Evolutionary conservation across 2,888 invertebrate genomes (phyloP).

Genomic region (Pandemis heparana): DNA sequence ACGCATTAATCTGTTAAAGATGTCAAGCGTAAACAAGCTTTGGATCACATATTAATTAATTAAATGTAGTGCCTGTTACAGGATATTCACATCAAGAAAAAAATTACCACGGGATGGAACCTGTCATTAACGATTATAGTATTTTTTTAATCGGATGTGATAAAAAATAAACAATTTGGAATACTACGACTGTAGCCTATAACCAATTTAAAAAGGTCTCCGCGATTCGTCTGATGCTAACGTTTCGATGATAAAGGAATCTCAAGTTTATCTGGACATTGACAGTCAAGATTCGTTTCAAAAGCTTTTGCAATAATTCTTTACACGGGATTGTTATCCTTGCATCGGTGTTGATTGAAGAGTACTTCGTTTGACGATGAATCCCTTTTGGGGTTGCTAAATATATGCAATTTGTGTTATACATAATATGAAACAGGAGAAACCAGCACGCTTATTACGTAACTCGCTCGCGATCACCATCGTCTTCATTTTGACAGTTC

Average conservation of each 20-base stretch:
- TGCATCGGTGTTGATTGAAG: constrained; percentile 24
- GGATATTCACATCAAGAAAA: not conserved
- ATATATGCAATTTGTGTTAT: not conserved
- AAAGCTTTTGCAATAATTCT: constrained; percentile 10
- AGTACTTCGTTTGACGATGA: constrained; percentile 24
- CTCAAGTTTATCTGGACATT: not conserved
- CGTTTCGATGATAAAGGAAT: not conserved
- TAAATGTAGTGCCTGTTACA: constrained; percentile 7
- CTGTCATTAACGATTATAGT: constrained; percentile 58
- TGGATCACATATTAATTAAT: constrained; percentile 22
- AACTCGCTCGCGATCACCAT: too few species aligned
- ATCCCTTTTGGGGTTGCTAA: constrained; percentile 9
- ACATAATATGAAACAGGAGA: constrained; percentile 3
- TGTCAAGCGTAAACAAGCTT: not conserved
- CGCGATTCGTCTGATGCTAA: not conserved
- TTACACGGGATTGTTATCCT: constrained; percentile 5
- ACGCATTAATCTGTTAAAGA: constrained; percentile 6
- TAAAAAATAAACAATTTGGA: constrained; percentile 42
- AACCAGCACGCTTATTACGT: too few species aligned
- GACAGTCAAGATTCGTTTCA: constrained; percentile 13
- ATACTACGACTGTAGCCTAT: not conserved
- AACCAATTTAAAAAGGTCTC: constrained; percentile 16
- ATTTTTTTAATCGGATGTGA: constrained; percentile 61
- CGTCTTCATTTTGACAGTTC: too few species aligned
- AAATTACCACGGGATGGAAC: constrained; percentile 51